Conservation (phyloP, 2,113 vertebrate genomes). For the Pelmatolapia mariae region DNA sequence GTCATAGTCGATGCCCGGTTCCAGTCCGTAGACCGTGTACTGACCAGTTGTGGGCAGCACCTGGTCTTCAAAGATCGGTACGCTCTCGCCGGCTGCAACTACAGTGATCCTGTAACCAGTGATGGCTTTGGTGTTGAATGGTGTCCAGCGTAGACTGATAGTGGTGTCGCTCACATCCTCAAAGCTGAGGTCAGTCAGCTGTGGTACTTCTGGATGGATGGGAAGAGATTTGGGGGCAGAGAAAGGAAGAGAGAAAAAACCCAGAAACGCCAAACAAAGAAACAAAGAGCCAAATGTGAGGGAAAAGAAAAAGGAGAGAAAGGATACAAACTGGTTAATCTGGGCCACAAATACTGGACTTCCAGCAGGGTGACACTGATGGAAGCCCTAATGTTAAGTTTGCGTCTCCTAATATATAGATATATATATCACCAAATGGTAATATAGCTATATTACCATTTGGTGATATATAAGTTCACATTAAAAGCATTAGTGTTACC, state of each 20-base stretch:
- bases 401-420: background rate
- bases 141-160: constrained; percentile 93
- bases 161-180: constrained; percentile 91
- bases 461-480: background rate
- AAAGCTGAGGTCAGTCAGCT: constrained; percentile 92
- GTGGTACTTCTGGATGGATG: constrained; percentile 82
- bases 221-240: background rate
- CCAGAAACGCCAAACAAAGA: background rate
- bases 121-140: constrained; percentile 86
- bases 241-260: background rate
- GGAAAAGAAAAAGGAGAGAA: background rate
- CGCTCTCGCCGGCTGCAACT: constrained; percentile 88
- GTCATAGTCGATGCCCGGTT: constrained; percentile 97
- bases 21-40: constrained; percentile 92
- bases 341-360: background rate
- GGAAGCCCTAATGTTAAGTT: constrained; percentile 13
- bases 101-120: constrained; percentile 96
- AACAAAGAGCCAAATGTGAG: background rate
- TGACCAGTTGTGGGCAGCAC: constrained; percentile 84
- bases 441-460: background rate
- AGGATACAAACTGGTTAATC: constrained; percentile 10
- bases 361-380: constrained; percentile 24
- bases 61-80: constrained; percentile 93
- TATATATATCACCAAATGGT: background rate
- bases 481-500: background rate